Conservation (phyloP, 2,113 vertebrate genomes). For the cattle (Bos taurus) region ARS-UCD2.0 NC_037351.1:41996001-41996500, state of each 20-base stretch:
- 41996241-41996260: not conserved
- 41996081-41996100: not conserved
- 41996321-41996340: not conserved
- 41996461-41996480: not conserved
- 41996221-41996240: not conserved
- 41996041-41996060: not conserved
- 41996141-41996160: not conserved
- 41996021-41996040: rapidly evolving
- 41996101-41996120: not conserved
- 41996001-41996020: not conserved
- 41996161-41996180: not conserved
- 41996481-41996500: not conserved
- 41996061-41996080: no score
- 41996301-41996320: not conserved
- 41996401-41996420: not conserved
- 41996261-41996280: not conserved
- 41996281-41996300: not conserved
- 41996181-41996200: not conserved
- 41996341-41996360: not conserved
- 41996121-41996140: not conserved
- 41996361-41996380: not conserved
- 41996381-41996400: not conserved
- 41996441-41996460: not conserved
- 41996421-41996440: not conserved
- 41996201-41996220: not conserved